Base-by-base conservation (phyloP, 1,140 invertebrate species). In the Meloidogyne chitwoodi region DNA sequence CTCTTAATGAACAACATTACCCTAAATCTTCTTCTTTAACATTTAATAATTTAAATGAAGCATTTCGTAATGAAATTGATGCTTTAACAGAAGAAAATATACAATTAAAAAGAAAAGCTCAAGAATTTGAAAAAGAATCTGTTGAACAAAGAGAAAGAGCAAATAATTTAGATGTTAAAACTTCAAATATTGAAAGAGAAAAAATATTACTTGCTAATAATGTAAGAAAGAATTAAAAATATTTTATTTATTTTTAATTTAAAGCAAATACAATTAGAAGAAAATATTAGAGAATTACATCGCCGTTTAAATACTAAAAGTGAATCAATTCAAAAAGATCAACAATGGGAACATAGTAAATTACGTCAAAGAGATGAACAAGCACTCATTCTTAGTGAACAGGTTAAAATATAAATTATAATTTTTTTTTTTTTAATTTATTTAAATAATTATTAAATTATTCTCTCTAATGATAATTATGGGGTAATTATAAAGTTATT, bases 11-110 rank as follows among this genome's bases (percentile, higher is more conserved):
- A 22, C 63, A 79, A 63, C 85, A 81, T 19, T 86, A 83, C 14
- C 75, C 65, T 22, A 69, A 74, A 77, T 85, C 83, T 0, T 82
- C 77, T 38, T 63, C 78, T 14, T 71, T 75, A 34, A 77, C 77
- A 22, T 75, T 76, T 26, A 85, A 83, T 70, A 83, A 87, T 34
- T 67, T 67, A 31, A 19, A 34, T 24, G 29, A 67, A 77, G 82
- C 85, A 11, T 87, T 85, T 41, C 75, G 84, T 27, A 84, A 78
- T 12, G 85, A 85, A 67, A 85, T 87, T 63, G 84, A 87, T 64
- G 84, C 79, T 72, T 74, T 85, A 63, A 82, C 84, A 31, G 81
- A 83, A 14, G 84, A 85, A 72, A 85, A 87, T 56, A 61, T 79
- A 22, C 76, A 82, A 24, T 48, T 85, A 31, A 85, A 84, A 63